These are phyloP conservation scores for Pseudorhombus dupliciocellatus DNA, from an alignment of 2,113 vertebrate genomes.

Conservation along the genomic window DNA sequence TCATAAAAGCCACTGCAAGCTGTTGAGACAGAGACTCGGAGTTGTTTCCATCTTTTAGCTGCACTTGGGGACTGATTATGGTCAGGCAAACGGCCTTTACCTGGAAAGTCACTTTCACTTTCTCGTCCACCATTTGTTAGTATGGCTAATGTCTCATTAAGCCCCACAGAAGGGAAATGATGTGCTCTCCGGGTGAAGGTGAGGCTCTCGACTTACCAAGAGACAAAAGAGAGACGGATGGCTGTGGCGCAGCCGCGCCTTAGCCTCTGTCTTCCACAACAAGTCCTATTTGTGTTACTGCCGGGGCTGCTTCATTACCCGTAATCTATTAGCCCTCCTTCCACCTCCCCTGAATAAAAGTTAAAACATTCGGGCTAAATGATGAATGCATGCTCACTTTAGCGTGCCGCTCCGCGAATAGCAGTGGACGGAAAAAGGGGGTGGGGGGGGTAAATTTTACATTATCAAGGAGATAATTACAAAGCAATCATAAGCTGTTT, in stretches of 20 bases:
- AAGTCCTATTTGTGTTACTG: slow-evolving; percentile 71
- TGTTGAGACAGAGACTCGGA: slow-evolving; percentile 69
- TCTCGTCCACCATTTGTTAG: slow-evolving; percentile 74
- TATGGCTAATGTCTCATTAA: slow-evolving; percentile 78
- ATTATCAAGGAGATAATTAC: slow-evolving; percentile 78
- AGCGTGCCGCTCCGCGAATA: slow-evolving; percentile 40
- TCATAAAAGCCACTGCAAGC: slow-evolving; percentile 78
- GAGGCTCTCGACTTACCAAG: slow-evolving; percentile 65
- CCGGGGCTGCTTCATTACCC: slow-evolving; percentile 74
- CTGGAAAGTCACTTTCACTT: slow-evolving; percentile 78
- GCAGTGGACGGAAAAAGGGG: slow-evolving; percentile 53
- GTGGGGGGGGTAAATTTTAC: slow-evolving; percentile 66
- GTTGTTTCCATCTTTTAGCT: slow-evolving; percentile 75
- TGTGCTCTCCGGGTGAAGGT: slow-evolving; percentile 76
- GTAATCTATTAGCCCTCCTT: slow-evolving; percentile 70
- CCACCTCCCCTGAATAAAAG: slow-evolving; percentile 67
- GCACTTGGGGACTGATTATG: slow-evolving; percentile 74
- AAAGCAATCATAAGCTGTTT: slow-evolving; percentile 78
- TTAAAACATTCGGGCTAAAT: slow-evolving; percentile 73
- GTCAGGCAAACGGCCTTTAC: slow-evolving; percentile 71
- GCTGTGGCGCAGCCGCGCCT: slow-evolving; percentile 43
- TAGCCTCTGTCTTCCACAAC: slow-evolving; percentile 58
- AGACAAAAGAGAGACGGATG: slow-evolving; percentile 73
- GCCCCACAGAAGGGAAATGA: slow-evolving; percentile 72
- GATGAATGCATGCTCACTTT: slow-evolving; percentile 70